phyloP scores from a whole-genome alignment of 1,140 invertebrate genomes.

The Agraylea sexmaculata region DNA sequence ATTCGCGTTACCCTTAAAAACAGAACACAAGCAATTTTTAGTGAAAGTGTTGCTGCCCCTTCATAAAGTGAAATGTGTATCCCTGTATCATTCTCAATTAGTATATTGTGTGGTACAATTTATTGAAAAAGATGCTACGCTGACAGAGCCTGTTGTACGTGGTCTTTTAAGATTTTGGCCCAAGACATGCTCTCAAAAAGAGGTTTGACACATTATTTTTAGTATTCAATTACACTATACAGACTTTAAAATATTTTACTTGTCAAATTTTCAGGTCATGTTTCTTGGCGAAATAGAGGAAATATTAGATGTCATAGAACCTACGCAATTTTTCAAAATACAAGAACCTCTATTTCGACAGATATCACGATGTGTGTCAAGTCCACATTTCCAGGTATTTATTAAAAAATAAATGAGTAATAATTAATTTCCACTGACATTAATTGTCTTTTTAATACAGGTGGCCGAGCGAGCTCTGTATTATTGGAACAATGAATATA shows the following conservation, averaged over 20 bases:
- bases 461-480: constrained; percentile 94
- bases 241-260: constrained; percentile 1
- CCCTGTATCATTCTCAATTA: constrained; percentile 91
- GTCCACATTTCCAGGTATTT: constrained; percentile 89
- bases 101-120: constrained; percentile 99
- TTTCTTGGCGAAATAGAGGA: constrained; percentile 96
- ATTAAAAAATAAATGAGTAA: constrained; percentile 1
- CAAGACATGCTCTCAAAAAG: constrained; percentile 98
- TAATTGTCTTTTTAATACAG: constrained; percentile 42
- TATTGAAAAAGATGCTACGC: constrained; percentile 93
- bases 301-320: constrained; percentile 97
- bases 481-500: constrained; percentile 97
- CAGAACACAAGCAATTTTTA: constrained; percentile 96
- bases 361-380: constrained; percentile 95
- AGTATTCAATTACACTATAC: neutral
- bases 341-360: constrained; percentile 94
- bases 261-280: constrained; percentile 57
- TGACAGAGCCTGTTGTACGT: constrained; percentile 93
- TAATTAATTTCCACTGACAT: constrained; percentile 1
- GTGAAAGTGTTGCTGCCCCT: constrained; percentile 96
- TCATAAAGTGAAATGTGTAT: constrained; percentile 93
- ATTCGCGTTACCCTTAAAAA: constrained; percentile 93
- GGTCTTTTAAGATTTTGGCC: constrained; percentile 98
- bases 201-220: constrained; percentile 35
- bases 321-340: constrained; percentile 95